These are phyloP conservation scores for Actenoides lindsayi DNA, from an alignment of 2,113 vertebrate species.

Conservation along the genomic window DNA sequence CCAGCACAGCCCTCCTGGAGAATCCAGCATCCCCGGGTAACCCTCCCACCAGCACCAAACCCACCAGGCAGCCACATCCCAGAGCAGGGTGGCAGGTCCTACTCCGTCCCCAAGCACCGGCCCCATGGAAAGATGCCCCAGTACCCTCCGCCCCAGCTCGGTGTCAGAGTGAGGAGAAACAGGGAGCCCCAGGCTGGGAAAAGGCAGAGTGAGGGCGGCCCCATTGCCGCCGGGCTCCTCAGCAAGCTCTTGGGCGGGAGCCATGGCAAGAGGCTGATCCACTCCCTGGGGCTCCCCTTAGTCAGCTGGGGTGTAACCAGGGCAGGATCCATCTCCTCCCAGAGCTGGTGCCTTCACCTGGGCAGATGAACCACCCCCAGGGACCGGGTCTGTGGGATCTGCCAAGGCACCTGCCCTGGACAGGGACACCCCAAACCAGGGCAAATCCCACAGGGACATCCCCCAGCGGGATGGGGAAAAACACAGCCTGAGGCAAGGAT, in stretches of 20 bases:
- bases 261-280: not conserved
- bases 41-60: accelerated
- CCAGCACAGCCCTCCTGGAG: not conserved
- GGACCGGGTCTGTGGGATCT: not conserved
- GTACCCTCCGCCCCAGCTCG: accelerated
- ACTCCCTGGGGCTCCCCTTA: not conserved
- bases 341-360: not conserved
- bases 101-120: not conserved
- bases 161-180: not conserved
- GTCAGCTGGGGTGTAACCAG: not conserved
- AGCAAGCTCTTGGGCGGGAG: not conserved
- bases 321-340: not conserved
- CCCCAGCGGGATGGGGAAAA: accelerated
- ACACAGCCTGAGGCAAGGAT: not conserved
- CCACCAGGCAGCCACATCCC: not conserved
- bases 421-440: not conserved
- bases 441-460: not conserved
- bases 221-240: accelerated
- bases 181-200: not conserved
- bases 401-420: not conserved
- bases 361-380: not conserved
- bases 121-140: not conserved
- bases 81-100: not conserved
- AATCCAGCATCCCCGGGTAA: not conserved
- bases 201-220: accelerated